These are phyloP conservation scores for Takifugu flavidus DNA, from an alignment of 2,113 vertebrate species.

Conservation along the genomic window DNA sequence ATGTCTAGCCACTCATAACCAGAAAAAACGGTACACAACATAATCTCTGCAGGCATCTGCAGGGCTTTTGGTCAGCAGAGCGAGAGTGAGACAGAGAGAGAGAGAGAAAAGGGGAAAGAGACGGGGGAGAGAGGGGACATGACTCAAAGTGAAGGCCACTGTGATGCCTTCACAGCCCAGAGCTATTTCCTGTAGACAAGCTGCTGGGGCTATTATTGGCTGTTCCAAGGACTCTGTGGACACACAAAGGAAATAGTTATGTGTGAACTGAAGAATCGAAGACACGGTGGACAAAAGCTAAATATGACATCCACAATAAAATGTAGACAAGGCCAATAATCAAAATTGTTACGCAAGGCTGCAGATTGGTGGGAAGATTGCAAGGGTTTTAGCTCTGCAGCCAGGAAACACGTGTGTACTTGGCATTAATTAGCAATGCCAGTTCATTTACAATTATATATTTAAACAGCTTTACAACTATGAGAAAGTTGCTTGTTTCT, in stretches of 20 bases:
- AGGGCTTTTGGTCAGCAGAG: slow-evolving; percentile 38
- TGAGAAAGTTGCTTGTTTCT: no score
- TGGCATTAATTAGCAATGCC: no score
- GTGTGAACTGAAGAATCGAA: slow-evolving; percentile 14
- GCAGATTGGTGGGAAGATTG: no score
- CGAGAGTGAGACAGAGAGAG: slow-evolving; percentile 3
- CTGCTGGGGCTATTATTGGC: slow-evolving; percentile 36
- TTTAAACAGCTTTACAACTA: no score
- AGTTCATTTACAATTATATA: no score
- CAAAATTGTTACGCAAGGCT: background rate
- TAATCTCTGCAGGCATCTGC: slow-evolving; percentile 18
- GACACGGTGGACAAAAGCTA: slow-evolving; percentile 5
- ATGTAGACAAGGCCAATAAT: background rate
- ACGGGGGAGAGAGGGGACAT: slow-evolving; percentile 37
- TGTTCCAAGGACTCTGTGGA: slow-evolving; percentile 24
- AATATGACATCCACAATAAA: background rate
- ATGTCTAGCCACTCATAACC: slow-evolving; percentile 1
- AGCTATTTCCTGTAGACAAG: slow-evolving; percentile 65
- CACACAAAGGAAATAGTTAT: slow-evolving; percentile 27
- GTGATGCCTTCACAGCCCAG: slow-evolving; percentile 48
- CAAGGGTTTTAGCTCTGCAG: no score
- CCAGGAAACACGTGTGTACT: no score
- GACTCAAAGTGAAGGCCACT: slow-evolving; percentile 48
- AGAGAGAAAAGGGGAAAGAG: slow-evolving; percentile 1
- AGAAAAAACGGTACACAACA: slow-evolving; percentile 5